Base-by-base conservation (phyloP, 2,888 invertebrate genomes). In the Eristalis arbustorum region DNA sequence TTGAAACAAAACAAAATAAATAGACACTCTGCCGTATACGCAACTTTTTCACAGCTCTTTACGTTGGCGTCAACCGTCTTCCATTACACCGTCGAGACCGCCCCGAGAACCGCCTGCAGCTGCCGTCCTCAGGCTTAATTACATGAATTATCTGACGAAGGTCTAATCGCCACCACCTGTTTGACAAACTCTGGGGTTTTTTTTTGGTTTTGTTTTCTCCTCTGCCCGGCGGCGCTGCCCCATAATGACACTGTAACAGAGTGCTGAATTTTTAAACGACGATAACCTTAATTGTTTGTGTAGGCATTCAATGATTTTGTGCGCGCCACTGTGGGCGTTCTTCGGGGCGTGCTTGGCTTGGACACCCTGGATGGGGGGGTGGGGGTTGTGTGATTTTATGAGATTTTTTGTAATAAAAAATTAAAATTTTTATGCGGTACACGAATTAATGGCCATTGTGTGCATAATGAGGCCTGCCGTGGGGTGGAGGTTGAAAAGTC, bases 271-370 rank as follows among this genome's bases (percentile, higher is more conserved):
- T 63, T 63, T 57, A 64, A 77, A 63, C 37, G 68, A 34, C 69
- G 63, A 77, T 34, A 40, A 78, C 64, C 34, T 75, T 72, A 72
- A 72, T 62, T 72, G 72, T 72, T 22, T 11, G 62, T 8, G 18
- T 11, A 18, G 18, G 22, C 69, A 37, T 71, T 71, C 61, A 40
- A 40, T 40, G 13, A 40, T 25, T n/a, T 61, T 40, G 10, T 25
- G 49, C 8, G 10, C 31, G 31, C 31, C 31, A 10, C 31, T 31
- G 49, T 18, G 49, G 49, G 49, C n/a, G 18, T 1, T n/a, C 42
- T 0, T 42, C 18, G 13, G 42, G n/a, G 4, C 6, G n/a, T 1
- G 4, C 6, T 3, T 40, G 1, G 4, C 14, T 1, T 42, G 40
- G 14, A 42, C 40, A 42, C 40, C 13, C 14, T 13, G 25, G 10